Evolutionary conservation across 1,140 invertebrate genomes (phyloP).

Genomic region (Kradibia gibbosae): DNA sequence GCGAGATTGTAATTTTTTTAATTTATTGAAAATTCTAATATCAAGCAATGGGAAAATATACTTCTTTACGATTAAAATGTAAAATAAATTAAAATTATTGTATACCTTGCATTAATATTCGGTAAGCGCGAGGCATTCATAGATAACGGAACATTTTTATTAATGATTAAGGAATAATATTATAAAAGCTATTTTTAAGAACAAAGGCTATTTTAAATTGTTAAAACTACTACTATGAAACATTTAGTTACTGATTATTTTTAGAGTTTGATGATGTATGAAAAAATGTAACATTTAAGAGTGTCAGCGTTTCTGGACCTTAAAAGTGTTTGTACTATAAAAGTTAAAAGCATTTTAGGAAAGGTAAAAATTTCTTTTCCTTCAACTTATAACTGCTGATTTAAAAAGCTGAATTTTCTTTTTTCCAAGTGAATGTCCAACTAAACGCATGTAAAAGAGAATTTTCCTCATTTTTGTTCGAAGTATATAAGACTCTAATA

Average conservation of each 20-base stretch:
- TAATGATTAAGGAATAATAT: no score
- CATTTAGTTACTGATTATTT: background rate
- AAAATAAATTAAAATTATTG: no score
- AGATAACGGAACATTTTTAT: no score
- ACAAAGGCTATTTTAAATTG: no score
- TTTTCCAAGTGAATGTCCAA: background rate
- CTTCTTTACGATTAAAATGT: no score
- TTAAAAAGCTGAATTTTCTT: background rate
- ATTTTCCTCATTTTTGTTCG: background rate
- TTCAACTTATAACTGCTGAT: background rate
- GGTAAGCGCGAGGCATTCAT: no score
- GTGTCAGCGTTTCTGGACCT: background rate
- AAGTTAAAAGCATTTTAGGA: background rate
- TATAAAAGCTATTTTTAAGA: no score
- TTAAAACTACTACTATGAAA: no score
- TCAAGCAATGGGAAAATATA: no score
- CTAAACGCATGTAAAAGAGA: background rate
- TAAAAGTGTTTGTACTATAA: background rate
- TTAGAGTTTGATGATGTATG: background rate
- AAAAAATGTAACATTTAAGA: background rate
- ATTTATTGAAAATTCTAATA: no score
- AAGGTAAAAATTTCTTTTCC: background rate
- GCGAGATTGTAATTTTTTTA: no score
- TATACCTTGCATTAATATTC: no score
- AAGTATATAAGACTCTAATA: background rate